Percentiles rank a stretch among this genome's conserved stretches.
These are phyloP conservation scores for Peromyscus attwateri DNA, from an alignment of 2,797 vertebrate genomes.

Conservation along the genomic window DNA sequence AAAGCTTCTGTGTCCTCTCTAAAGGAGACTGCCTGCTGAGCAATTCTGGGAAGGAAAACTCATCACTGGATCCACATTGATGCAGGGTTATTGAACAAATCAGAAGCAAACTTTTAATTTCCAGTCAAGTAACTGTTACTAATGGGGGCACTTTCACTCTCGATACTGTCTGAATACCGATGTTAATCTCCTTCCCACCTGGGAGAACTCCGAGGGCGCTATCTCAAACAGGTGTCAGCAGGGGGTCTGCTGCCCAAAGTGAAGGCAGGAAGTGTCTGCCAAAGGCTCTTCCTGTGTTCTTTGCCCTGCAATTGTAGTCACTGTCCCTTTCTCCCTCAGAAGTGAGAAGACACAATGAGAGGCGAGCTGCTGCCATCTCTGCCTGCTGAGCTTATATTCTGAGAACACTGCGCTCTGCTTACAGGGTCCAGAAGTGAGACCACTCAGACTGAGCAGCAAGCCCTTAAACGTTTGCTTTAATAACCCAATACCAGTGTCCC, in stretches of 20 bases:
- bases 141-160: background rate
- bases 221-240: background rate
- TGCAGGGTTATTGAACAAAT: background rate
- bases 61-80: background rate
- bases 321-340: background rate
- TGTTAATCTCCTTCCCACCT: background rate
- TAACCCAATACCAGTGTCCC: background rate
- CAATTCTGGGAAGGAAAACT: background rate
- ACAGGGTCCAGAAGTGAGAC: background rate
- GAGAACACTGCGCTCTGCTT: background rate
- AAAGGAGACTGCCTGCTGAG: background rate
- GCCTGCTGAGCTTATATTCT: background rate
- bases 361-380: background rate
- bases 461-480: background rate
- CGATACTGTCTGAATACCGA: background rate
- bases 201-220: background rate
- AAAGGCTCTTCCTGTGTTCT: background rate
- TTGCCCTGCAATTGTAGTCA: background rate
- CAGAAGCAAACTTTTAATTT: slow-evolving; percentile 21
- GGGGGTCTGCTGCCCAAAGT: too few species aligned
- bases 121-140: background rate
- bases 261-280: background rate
- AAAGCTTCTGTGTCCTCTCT: background rate
- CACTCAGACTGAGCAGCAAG: background rate
- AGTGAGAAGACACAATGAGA: background rate